Evolutionary conservation across 2,113 vertebrate genomes (phyloP), one percentile per base, ranked within the genome.

Genomic region (Mustela nigripes): DNA sequence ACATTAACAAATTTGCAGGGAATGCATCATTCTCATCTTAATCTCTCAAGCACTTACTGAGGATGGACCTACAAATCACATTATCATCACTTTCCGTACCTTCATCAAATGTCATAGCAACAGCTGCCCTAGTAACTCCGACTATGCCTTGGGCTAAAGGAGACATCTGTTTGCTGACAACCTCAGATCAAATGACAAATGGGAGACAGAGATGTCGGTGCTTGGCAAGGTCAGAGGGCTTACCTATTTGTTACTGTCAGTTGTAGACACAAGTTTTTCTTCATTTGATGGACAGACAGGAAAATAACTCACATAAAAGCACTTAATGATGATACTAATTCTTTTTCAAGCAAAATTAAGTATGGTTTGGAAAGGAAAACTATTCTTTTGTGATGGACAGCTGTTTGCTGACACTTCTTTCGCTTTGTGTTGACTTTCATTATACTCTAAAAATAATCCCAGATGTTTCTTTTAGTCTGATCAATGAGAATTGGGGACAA

Each of bases 161-260:
- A 95, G 88, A 98, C 99, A 99, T 99, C 98, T 99, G 98, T 94
- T 97, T 97, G 96, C 97, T 98, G 98, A 97, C 95, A 97, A 90
- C 86, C 97, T 99, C 91, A 98, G 98, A 99, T 99, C 97, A 98
- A 97, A 98, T 98, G 98, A 98, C 73, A 98, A 99, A 99, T 96
- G 92, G 80, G 78, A 98, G 78, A 89, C 90, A 97, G 92, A 93
- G 73, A 89, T 91, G 74, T 96, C 96, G 89, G 76, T 33, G 87
- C 56, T 62, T 80, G 65, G 95, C 93, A 96, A 97, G 99, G 98
- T 98, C 97, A 91, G 88, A 97, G 95, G 84, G 87, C 93, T 97
- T 88, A 93, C 53, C 81, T 98, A 33, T 10, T 71, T 89, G 96
- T 97, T 98, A 26, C 42, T 97, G 96, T 97, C 95, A 98, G 94